Evolutionary conservation across 2,797 vertebrate species (phyloP), one percentile per base, ranked within the genome.

Genomic region (Fundulus diaphanus): DNA sequence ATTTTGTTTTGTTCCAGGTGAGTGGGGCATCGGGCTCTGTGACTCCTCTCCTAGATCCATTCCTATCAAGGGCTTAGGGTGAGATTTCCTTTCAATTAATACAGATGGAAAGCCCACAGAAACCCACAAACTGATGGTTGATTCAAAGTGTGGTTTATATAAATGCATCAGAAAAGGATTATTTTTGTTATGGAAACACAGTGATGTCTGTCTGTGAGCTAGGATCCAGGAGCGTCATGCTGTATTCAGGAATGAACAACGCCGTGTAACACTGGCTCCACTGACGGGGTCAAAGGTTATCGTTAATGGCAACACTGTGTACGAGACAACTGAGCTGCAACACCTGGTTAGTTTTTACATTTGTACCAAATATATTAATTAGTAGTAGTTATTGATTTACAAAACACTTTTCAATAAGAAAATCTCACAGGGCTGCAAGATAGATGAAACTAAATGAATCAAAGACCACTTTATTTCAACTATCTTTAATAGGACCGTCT

Each of bases 151-250:
- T 37, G n/a, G 24, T 48, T 12, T 31, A 16, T 29, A 5, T 29
- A 31, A 68, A 46, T 46, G 16, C 16, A 48, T 11, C 27, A 13
- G 11, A 35, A 22, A 29, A 15, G 24, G 6, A 24, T 35, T 5
- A 46, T 12, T 69, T 3, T 69, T 11, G 3, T 1, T 69, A 22
- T 35, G 9, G 18, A 35, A 18, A 0, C 42, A 48, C 29, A 46
- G 6, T 31, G 7, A 29, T 56, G 20, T 68, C 44, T 49, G 29
- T 67, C 12, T 74, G 46, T 82, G 49, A 46, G n/a, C 80, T 85
- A 98, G 97, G 66, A 97, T 98, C 89, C 94, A 96, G 82, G 95
- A 96, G 68, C 95, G 88, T 63, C 97, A 98, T 0, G 95, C 95
- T n/a, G 89, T 94, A 13, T 96, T 98, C 82, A 94, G 79, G 77